phyloP scores from a whole-genome alignment of 2,113 vertebrate species.

The Zeus faber region DNA sequence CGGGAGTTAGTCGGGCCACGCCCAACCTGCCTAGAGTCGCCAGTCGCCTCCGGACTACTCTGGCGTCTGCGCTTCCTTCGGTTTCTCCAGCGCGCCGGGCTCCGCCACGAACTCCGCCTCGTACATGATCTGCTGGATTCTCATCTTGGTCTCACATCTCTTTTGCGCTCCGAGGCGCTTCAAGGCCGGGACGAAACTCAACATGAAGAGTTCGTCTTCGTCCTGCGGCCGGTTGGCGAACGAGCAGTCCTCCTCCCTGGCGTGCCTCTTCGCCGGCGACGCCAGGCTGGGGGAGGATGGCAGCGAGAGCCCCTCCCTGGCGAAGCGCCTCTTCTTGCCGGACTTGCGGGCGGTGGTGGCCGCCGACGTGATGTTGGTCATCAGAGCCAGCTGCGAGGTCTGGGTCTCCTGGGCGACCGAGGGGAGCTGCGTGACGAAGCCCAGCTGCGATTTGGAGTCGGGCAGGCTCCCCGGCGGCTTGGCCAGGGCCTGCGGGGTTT shows the following conservation, averaged over 20 bases:
- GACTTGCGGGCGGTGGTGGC: constrained; percentile 11
- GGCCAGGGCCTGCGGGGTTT: constrained; percentile 16
- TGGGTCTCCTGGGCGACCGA: constrained; percentile 21
- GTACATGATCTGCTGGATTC: constrained; percentile 69
- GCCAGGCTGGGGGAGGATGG: constrained; percentile 17
- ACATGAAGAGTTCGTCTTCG: constrained; percentile 67
- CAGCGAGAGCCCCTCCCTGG: constrained; percentile 9
- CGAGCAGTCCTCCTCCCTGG: constrained; percentile 37
- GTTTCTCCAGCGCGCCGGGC: constrained; percentile 27
- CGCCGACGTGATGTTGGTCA: constrained; percentile 37
- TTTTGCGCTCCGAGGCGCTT: constrained; percentile 67
- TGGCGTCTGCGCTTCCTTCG: constrained; percentile 5
- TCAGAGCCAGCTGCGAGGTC: constrained; percentile 40
- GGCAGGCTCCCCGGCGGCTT: constrained; percentile 24
- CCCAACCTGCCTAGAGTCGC: no score
- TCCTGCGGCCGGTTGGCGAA: constrained; percentile 42
- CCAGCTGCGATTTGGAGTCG: constrained; percentile 46
- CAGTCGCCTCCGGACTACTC: no score
- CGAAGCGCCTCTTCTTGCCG: constrained; percentile 30
- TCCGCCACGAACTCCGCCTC: constrained; percentile 56
- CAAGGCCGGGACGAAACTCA: constrained; percentile 66
- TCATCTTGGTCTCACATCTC: constrained; percentile 68
- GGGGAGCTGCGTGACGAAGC: constrained; percentile 37
- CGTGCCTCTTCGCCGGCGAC: constrained; percentile 41
- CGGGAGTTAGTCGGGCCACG: no score